A percentile compares a stretch with the other conserved stretches of the same genome.
Evolutionary conservation across 2,888 invertebrate genomes (phyloP).

Genomic region (Ichneumoninae sp.): DNA sequence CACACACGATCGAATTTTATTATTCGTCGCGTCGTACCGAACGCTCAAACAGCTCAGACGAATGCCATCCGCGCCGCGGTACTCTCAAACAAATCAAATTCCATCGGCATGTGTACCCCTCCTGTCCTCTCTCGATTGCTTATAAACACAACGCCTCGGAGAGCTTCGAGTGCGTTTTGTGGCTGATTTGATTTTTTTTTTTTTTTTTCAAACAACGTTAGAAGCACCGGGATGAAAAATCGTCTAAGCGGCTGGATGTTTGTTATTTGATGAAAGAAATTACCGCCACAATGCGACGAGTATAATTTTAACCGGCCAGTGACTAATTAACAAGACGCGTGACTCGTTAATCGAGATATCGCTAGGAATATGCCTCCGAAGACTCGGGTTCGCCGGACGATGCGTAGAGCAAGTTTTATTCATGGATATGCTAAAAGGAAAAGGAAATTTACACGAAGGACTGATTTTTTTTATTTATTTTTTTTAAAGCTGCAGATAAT

Average conservation of each 20-base stretch:
- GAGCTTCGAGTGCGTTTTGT: conserved; percentile 65
- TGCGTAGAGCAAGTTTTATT: not conserved
- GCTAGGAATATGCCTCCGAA: not conserved
- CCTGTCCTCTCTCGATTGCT: conserved; percentile 66
- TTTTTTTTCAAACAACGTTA: conserved; percentile 38
- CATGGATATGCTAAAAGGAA: not conserved
- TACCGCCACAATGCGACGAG: conserved; percentile 74
- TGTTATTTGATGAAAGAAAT: conserved; percentile 78
- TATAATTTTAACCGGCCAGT: conserved; percentile 51
- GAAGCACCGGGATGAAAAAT: conserved; percentile 51
- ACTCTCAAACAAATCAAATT: conserved; percentile 81
- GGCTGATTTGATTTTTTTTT: conserved; percentile 33
- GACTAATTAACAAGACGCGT: conserved; percentile 73
- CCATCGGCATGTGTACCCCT: conserved; percentile 63
- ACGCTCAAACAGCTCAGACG: conserved; percentile 52
- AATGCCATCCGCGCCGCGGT: conserved; percentile 62
- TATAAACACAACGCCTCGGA: conserved; percentile 72
- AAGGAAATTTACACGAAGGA: not conserved
- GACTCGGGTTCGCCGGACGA: not conserved
- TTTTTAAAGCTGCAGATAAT: not conserved
- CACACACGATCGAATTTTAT: conserved; percentile 75
- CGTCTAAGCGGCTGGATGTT: conserved; percentile 65
- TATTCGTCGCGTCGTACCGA: conserved; percentile 74
- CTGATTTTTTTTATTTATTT: not conserved
- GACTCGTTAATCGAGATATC: conserved; percentile 21